phyloP scores from a whole-genome alignment of 2,797 vertebrate genomes.

The Danio aesculapii region DNA sequence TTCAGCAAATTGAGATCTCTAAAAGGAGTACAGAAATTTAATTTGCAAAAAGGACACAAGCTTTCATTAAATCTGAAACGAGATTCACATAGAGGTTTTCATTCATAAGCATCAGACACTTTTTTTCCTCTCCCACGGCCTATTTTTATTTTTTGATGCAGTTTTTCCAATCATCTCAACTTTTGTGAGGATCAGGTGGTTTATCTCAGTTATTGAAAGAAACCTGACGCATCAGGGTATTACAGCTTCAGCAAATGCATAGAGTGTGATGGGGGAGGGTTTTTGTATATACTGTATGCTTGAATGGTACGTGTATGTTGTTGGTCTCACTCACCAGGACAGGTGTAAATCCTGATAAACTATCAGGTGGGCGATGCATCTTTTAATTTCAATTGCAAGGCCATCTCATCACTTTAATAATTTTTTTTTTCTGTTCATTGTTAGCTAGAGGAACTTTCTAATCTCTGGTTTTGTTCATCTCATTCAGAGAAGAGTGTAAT shows the following conservation, averaged over 20 bases:
- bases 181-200: slow-evolving; percentile 28
- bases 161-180: slow-evolving; percentile 20
- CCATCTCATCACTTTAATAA: slow-evolving; percentile 19
- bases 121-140: not conserved
- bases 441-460: slow-evolving; percentile 17
- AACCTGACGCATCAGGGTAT: slow-evolving; percentile 26
- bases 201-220: slow-evolving; percentile 23
- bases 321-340: not conserved
- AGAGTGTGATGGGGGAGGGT: not conserved
- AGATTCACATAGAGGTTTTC: slow-evolving; percentile 6
- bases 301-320: not conserved
- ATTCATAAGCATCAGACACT: slow-evolving; percentile 35
- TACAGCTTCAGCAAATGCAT: not conserved
- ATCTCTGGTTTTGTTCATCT: slow-evolving; percentile 7
- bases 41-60: slow-evolving; percentile 45
- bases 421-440: not conserved
- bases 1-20: slow-evolving; percentile 9
- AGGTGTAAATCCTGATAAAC: slow-evolving; percentile 19
- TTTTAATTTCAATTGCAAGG: slow-evolving; percentile 9
- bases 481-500: slow-evolving; percentile 17
- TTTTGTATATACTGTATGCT: not conserved
- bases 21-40: slow-evolving; percentile 27
- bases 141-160: slow-evolving; percentile 35
- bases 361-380: not conserved
- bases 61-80: slow-evolving; percentile 49